These are phyloP conservation scores for Sturnira hondurensis DNA, from an alignment of 2,113 vertebrate species.

Conservation along the genomic window DNA sequence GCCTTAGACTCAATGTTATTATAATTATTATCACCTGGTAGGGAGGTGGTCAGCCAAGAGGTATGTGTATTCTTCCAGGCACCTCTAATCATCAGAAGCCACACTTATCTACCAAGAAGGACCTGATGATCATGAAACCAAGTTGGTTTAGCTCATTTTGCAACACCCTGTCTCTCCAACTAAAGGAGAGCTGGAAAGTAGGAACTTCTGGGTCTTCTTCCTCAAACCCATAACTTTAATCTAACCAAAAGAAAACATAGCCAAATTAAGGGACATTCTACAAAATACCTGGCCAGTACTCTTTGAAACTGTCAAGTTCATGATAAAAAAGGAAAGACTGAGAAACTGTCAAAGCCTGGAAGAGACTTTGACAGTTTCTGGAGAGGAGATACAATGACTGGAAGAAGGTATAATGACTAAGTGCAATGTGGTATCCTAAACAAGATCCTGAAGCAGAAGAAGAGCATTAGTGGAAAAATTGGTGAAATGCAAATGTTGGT, in stretches of 20 bases:
- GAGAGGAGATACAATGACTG: no score
- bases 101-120: background rate
- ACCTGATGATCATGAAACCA: background rate
- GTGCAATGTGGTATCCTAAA: background rate
- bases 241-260: background rate
- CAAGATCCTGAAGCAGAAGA: background rate
- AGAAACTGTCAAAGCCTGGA: background rate
- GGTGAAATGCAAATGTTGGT: background rate
- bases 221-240: background rate
- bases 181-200: background rate
- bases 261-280: background rate
- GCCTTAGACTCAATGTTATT: background rate
- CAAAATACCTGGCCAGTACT: background rate
- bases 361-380: no score
- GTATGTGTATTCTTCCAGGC: background rate
- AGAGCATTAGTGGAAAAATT: background rate
- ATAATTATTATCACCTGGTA: rapidly evolving
- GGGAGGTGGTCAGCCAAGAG: background rate
- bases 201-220: background rate
- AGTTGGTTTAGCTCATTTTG: background rate
- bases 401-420: background rate
- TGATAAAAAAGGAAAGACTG: background rate
- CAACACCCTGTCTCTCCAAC: background rate
- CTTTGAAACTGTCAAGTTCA: background rate
- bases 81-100: background rate